Evolutionary conservation across 2,113 vertebrate genomes (phyloP).

Genomic region (Trachemys scripta): DNA sequence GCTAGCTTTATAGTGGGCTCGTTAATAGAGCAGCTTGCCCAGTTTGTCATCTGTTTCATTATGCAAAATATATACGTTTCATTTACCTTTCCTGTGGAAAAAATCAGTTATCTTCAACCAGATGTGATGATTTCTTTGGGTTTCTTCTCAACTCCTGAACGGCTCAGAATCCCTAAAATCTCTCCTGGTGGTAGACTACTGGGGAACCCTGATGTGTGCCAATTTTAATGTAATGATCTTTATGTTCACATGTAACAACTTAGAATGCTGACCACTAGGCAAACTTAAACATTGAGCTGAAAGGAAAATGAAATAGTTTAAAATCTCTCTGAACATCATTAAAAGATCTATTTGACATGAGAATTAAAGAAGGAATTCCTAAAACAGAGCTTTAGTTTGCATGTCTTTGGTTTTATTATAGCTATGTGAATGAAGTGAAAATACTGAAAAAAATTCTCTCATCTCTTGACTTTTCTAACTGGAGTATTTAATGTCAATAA

Average conservation of each 20-base stretch:
- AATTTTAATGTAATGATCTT: conserved; percentile 83
- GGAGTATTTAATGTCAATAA: background rate
- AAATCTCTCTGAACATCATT: conserved; percentile 79
- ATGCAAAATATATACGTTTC: conserved; percentile 84
- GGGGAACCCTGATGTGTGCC: conserved; percentile 78
- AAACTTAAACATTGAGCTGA: conserved; percentile 74
- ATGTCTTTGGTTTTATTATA: conserved; percentile 58
- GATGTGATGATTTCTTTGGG: conserved; percentile 81
- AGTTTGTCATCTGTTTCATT: conserved; percentile 85
- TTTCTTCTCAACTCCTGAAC: conserved; percentile 80
- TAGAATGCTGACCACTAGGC: conserved; percentile 79
- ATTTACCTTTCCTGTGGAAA: conserved; percentile 79
- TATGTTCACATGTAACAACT: conserved; percentile 73
- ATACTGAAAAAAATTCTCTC: conserved; percentile 58
- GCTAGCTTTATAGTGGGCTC: conserved; percentile 80
- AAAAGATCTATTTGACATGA: conserved; percentile 73
- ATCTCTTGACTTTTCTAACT: conserved; percentile 44
- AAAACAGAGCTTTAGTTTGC: conserved; percentile 60
- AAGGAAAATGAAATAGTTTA: conserved; percentile 73
- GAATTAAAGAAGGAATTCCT: conserved; percentile 69
- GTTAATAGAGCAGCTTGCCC: conserved; percentile 81
- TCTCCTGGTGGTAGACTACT: conserved; percentile 81
- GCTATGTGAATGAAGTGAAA: conserved; percentile 53
- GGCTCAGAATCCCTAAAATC: conserved; percentile 80
- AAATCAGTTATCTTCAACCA: conserved; percentile 77